Evolutionary conservation across 1,140 invertebrate species (phyloP).

Genomic region (Helicorthomorpha holstii): DNA sequence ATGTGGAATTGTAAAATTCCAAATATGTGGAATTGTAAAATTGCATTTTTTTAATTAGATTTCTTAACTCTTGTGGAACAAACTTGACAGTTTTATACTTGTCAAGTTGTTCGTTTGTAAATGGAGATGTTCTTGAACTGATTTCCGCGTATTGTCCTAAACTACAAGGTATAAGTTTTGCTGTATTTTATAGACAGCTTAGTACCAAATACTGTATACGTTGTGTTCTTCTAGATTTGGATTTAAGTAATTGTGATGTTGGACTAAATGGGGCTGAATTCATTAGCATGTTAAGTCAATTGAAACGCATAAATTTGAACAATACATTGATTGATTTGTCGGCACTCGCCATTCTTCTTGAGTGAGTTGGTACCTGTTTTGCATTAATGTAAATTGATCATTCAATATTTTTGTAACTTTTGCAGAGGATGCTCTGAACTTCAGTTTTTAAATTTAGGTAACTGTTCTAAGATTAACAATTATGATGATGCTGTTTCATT

Average conservation of each 20-base stretch:
- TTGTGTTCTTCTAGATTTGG: slow-evolving; percentile 37
- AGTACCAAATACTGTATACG: not conserved
- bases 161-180: slow-evolving; percentile 42
- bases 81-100: slow-evolving; percentile 49
- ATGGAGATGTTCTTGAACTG: slow-evolving; percentile 38
- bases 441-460: slow-evolving; percentile 23
- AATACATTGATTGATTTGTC: slow-evolving; percentile 35
- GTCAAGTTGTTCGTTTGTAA: slow-evolving; percentile 56
- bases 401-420: slow-evolving; percentile 8
- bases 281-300: slow-evolving; percentile 40
- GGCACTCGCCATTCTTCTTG: not conserved
- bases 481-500: slow-evolving; percentile 19
- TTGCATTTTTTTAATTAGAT: slow-evolving; percentile 31
- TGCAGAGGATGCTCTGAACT: slow-evolving; percentile 20
- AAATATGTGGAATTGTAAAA: slow-evolving; percentile 11
- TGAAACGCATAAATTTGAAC: slow-evolving; percentile 60
- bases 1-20: not conserved
- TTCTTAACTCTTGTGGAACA: slow-evolving; percentile 43
- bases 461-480: slow-evolving; percentile 18
- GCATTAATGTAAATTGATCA: not conserved
- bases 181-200: not conserved
- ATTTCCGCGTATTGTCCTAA: slow-evolving; percentile 43
- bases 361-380: not conserved
- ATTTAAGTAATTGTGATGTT: slow-evolving; percentile 41
- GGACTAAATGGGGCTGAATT: too few species aligned